A percentile compares a stretch with the other conserved stretches of the same genome.
phyloP scores from a whole-genome alignment of 2,113 vertebrate genomes.

The Pantherophis guttatus region DNA sequence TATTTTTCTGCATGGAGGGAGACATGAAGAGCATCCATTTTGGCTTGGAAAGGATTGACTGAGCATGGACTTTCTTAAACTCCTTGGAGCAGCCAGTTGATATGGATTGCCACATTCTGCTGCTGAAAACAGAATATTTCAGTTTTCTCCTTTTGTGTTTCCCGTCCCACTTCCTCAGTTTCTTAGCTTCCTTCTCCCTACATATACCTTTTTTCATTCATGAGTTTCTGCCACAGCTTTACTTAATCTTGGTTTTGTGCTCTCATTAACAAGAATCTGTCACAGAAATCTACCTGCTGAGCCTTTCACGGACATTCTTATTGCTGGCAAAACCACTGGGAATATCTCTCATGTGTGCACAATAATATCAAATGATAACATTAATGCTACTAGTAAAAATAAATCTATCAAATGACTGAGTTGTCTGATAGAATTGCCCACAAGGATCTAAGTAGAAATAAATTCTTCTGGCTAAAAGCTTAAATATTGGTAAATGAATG shows the following conservation, averaged over 20 bases:
- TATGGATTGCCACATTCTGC: not conserved
- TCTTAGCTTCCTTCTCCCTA: not conserved
- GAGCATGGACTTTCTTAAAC: not conserved
- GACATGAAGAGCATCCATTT: not conserved
- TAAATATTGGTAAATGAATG: conserved; percentile 8
- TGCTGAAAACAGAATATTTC: not conserved
- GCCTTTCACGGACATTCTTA: not conserved
- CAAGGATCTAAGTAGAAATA: not conserved
- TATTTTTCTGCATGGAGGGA: not conserved
- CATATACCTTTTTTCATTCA: not conserved
- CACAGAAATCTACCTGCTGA: conserved; percentile 17
- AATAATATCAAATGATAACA: not conserved
- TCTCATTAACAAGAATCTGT: not conserved
- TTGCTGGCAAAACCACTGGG: conserved; percentile 5
- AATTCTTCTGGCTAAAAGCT: not conserved
- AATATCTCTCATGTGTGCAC: not conserved
- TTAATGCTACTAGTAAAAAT: not conserved
- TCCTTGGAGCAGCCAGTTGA: not conserved
- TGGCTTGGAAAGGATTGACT: not conserved
- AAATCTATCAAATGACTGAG: not conserved
- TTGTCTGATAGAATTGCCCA: not conserved
- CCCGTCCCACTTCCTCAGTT: not conserved
- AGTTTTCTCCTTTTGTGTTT: not conserved
- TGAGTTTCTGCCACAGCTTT: not conserved
- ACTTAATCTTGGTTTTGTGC: conserved; percentile 16